phyloP scores from a whole-genome alignment of 2,888 invertebrate genomes.

The Eupithecia pulchellata region DNA sequence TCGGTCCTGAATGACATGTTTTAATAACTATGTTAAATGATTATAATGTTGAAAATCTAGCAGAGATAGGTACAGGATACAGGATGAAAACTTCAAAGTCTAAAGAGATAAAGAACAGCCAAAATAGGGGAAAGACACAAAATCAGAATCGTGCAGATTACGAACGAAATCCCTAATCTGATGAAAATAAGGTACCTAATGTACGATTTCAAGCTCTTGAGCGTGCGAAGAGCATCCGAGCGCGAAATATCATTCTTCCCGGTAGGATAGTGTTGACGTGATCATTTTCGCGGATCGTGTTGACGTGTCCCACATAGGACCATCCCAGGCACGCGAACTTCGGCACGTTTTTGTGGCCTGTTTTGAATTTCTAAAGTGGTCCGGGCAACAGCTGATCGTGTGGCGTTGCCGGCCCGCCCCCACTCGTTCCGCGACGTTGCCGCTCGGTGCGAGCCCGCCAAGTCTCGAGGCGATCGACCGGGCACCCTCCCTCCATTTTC shows the following conservation, averaged over 20 bases:
- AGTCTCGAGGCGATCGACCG: slow-evolving; percentile 78
- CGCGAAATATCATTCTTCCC: slow-evolving; percentile 38
- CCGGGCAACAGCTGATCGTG: slow-evolving; percentile 78
- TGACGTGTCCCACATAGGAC: slow-evolving; percentile 58
- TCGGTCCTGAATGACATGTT: slow-evolving; percentile 14
- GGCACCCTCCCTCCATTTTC: slow-evolving; percentile 60
- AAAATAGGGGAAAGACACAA: not conserved
- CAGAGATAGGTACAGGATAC: no score
- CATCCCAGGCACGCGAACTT: slow-evolving; percentile 33
- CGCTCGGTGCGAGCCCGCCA: slow-evolving; percentile 58
- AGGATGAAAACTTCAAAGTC: not conserved
- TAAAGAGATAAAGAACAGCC: not conserved
- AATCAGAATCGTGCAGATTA: slow-evolving; percentile 2
- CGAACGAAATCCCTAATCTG: slow-evolving; percentile 5
- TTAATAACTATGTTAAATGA: not conserved
- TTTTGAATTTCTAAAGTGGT: slow-evolving; percentile 76
- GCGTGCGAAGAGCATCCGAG: slow-evolving; percentile 21
- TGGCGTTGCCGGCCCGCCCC: slow-evolving; percentile 64
- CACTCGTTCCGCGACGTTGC: slow-evolving; percentile 65
- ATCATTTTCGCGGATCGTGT: slow-evolving; percentile 20
- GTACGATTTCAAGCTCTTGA: slow-evolving; percentile 19
- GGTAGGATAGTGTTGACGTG: slow-evolving; percentile 46
- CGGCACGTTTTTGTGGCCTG: slow-evolving; percentile 74
- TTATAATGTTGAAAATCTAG: not conserved
- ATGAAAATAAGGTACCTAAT: slow-evolving; percentile 13